phyloP scores from a whole-genome alignment of 2,113 vertebrate species.

The Labrus mixtus region DNA sequence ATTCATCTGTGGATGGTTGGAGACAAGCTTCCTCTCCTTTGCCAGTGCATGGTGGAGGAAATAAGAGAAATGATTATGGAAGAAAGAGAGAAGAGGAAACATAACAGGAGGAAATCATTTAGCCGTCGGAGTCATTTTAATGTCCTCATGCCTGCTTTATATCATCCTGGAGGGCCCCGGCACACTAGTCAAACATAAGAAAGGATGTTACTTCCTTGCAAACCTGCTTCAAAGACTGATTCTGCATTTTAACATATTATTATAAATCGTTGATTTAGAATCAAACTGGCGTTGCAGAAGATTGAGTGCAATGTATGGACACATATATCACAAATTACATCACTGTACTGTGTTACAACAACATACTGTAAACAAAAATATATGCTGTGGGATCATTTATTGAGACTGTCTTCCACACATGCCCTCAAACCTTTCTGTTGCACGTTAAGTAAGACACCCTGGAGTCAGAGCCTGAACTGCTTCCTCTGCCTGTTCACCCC shows the following conservation, averaged over 20 bases:
- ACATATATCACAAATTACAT: conserved; percentile 6
- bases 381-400: conserved; percentile 37
- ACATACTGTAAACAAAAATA: conserved; percentile 33
- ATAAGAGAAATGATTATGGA: conserved; percentile 84
- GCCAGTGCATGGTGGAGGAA: conserved; percentile 73
- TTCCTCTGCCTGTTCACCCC: conserved; percentile 71
- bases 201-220: conserved; percentile 49
- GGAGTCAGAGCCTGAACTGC: conserved; percentile 68
- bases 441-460: conserved; percentile 63
- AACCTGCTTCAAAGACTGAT: conserved; percentile 1
- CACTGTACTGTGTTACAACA: conserved; percentile 9
- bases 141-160: conserved; percentile 79
- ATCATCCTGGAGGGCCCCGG: conserved; percentile 65
- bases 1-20: conserved; percentile 78
- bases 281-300: conserved; percentile 2
- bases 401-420: conserved; percentile 43
- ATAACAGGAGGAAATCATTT: conserved; percentile 85
- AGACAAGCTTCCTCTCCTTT: conserved; percentile 73
- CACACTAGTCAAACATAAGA: conserved; percentile 40
- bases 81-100: conserved; percentile 70
- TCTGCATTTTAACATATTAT: conserved; percentile 14
- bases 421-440: conserved; percentile 65
- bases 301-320: background rate
- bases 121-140: conserved; percentile 83
- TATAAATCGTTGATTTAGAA: background rate